phyloP scores from a whole-genome alignment of 2,888 invertebrate genomes.

The Synanthedon myopaeformis region DNA sequence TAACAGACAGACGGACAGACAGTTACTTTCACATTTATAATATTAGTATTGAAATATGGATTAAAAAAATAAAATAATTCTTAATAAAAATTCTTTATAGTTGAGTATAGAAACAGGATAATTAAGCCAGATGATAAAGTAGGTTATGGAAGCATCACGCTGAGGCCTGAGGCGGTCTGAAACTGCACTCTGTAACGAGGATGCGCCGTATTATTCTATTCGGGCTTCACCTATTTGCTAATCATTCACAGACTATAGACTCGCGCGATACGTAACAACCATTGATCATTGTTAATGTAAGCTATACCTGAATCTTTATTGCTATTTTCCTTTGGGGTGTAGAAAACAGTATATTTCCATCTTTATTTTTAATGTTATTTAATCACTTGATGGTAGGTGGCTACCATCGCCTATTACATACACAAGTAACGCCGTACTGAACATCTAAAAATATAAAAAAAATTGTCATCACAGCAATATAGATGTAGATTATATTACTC shows the following conservation, averaged over 20 bases:
- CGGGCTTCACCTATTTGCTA: conserved; percentile 52
- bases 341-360: neutral
- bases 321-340: neutral
- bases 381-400: too few relatives aligned
- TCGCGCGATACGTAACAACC: neutral
- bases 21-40: too few relatives aligned
- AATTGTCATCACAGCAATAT: too few relatives aligned
- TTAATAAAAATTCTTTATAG: neutral
- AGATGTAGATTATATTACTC: too few relatives aligned
- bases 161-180: conserved; percentile 15
- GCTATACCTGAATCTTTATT: neutral
- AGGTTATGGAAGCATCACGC: conserved; percentile 23
- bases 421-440: too few relatives aligned
- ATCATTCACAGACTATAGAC: conserved; percentile 22
- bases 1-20: too few relatives aligned
- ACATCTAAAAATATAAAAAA: too few relatives aligned
- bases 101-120: neutral
- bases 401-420: too few relatives aligned
- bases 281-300: neutral
- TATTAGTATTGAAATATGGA: too few relatives aligned
- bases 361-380: too few relatives aligned
- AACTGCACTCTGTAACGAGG: conserved; percentile 66
- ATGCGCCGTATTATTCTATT: conserved; percentile 77
- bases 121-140: conserved; percentile 9
- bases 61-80: too few relatives aligned